Evolutionary conservation across 2,797 vertebrate genomes (phyloP).

Genomic region (Sphenopsis melanotis): DNA sequence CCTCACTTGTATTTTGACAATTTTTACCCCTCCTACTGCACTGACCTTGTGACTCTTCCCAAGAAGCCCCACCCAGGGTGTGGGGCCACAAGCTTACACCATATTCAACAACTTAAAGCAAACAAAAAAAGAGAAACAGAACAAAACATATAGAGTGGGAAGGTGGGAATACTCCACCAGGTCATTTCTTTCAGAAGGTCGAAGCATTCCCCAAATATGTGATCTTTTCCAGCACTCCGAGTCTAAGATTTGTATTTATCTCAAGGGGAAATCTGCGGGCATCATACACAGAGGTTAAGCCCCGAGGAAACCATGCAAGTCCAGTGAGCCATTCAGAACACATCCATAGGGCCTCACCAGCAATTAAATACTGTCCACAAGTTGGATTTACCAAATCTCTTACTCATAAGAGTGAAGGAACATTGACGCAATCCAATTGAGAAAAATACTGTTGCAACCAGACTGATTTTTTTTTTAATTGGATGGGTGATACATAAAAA

Average conservation of each 20-base stretch:
- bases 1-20: not conserved
- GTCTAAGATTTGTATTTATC: not conserved
- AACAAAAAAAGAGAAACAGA: not conserved
- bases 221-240: not conserved
- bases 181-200: not conserved
- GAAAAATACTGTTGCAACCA: slow-evolving; percentile 1
- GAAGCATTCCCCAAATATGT: accelerated
- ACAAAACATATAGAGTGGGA: accelerated
- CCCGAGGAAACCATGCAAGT: not conserved
- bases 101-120: not conserved
- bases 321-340: not conserved
- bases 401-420: not conserved
- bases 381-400: slow-evolving; percentile 13
- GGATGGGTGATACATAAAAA: not conserved
- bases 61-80: not conserved
- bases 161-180: not conserved
- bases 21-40: not conserved
- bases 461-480: not conserved
- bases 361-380: not conserved
- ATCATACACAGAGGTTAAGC: not conserved
- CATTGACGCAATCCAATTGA: not conserved
- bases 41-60: not conserved
- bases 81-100: not conserved
- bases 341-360: not conserved
- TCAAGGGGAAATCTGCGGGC: not conserved